Conservation (phyloP, 2,797 vertebrate species). For the Etheostoma perlongum region DNA sequence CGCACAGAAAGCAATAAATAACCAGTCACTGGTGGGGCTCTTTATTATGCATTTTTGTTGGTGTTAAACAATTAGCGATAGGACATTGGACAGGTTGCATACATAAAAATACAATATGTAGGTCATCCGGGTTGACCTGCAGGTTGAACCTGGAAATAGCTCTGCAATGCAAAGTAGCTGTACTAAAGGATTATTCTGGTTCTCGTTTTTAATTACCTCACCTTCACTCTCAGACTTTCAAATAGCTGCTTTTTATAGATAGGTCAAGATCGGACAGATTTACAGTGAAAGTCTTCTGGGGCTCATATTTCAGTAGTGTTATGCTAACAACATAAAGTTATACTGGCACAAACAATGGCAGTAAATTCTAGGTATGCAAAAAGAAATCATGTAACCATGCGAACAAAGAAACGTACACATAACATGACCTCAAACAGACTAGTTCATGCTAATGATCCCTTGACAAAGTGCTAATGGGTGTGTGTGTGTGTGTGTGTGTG, state of each 20-base stretch:
- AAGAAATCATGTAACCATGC: constrained; percentile 11
- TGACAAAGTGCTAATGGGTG: constrained; percentile 63
- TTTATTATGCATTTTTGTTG: constrained; percentile 37
- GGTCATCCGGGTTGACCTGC: background rate
- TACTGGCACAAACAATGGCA: background rate
- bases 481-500: constrained; percentile 20
- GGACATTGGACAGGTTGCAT: background rate
- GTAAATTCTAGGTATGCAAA: background rate
- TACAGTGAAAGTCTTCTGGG: background rate
- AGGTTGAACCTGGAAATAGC: background rate
- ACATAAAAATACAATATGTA: background rate
- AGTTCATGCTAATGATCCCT: constrained; percentile 65
- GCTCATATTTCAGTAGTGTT: background rate
- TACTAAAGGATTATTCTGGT: background rate
- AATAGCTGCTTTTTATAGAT: background rate
- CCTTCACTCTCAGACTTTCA: background rate
- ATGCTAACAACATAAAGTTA: constrained; percentile 5
- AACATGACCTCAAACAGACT: constrained; percentile 61
- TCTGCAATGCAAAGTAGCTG: constrained; percentile 1
- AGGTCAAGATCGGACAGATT: background rate
- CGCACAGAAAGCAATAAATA: background rate
- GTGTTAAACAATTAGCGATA: constrained; percentile 31
- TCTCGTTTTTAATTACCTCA: background rate
- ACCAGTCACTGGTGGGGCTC: constrained; percentile 3
- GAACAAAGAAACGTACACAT: constrained; percentile 47